Percentiles rank a stretch among this genome's conserved stretches.
Conservation (phyloP, 2,113 vertebrate genomes). For the Maccullochella peelii region DNA sequence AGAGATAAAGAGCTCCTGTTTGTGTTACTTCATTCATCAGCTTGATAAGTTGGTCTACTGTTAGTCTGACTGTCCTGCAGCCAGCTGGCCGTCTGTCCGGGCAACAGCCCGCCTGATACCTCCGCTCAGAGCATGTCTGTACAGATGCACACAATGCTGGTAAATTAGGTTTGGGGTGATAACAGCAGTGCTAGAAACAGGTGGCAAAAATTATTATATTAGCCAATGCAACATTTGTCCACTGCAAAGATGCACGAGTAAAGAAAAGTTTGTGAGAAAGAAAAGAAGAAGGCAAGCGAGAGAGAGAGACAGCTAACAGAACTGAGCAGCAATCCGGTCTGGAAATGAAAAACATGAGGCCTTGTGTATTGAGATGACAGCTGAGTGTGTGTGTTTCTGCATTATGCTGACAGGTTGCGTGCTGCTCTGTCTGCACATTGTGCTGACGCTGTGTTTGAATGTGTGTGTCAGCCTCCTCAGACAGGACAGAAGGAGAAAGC, state of each 20-base stretch:
- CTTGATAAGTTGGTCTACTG: conserved; percentile 23
- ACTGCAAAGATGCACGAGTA: background rate
- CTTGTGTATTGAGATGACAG: conserved; percentile 9
- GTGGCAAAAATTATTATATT: background rate
- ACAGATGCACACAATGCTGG: background rate
- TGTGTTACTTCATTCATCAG: conserved; percentile 44
- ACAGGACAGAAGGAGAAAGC: conserved; percentile 26
- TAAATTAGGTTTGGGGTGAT: background rate
- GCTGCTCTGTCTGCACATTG: conserved; percentile 21
- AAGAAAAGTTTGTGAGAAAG: background rate
- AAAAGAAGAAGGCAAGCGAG: background rate
- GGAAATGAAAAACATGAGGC: background rate
- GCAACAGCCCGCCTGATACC: conserved; percentile 12
- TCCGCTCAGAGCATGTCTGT: background rate
- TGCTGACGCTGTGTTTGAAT: conserved; percentile 31
- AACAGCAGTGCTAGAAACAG: background rate
- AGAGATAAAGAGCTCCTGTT: conserved; percentile 41
- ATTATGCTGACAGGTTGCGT: conserved; percentile 34
- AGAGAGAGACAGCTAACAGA: background rate
- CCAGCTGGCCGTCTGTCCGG: conserved; percentile 32
- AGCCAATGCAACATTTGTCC: background rate
- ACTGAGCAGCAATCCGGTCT: background rate
- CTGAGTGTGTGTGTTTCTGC: conserved; percentile 12
- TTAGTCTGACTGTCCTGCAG: conserved; percentile 16
- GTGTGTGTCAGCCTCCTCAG: conserved; percentile 28